Evolutionary conservation across 2,797 vertebrate species (phyloP).

Genomic region (Sylvia borin): DNA sequence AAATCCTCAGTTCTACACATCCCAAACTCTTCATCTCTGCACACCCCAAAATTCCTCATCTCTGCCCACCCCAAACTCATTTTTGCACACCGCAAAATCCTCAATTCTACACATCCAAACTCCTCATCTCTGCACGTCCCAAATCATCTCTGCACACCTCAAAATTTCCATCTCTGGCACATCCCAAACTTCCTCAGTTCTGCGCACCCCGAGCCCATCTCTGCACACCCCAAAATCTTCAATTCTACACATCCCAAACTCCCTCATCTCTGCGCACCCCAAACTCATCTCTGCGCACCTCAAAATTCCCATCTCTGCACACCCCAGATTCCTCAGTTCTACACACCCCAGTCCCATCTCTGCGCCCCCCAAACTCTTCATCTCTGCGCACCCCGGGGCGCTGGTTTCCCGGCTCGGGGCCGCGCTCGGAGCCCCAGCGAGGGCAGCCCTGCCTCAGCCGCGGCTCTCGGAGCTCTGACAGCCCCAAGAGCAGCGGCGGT

Average conservation of each 20-base stretch:
- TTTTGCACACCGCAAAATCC: neutral
- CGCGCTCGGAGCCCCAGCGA: fast-evolving
- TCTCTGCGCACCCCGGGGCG: fast-evolving
- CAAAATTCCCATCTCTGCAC: neutral
- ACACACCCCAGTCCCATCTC: neutral
- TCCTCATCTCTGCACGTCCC: too few species aligned
- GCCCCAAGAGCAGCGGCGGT: fast-evolving
- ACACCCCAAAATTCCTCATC: neutral
- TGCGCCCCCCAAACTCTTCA: fast-evolving
- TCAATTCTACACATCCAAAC: too few species aligned
- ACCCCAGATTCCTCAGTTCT: too few species aligned
- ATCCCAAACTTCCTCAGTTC: too few species aligned
- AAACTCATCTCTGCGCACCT: neutral
- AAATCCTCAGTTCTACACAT: neutral
- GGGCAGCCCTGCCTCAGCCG: neutral
- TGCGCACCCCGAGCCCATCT: too few species aligned
- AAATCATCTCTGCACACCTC: too few species aligned
- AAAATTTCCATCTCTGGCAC: too few species aligned
- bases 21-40: too few species aligned
- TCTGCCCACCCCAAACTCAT: fast-evolving
- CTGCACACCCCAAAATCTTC: neutral
- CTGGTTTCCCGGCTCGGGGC: too few species aligned
- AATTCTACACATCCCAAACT: too few species aligned
- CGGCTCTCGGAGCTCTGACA: neutral
- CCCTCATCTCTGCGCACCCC: too few species aligned